These are phyloP conservation scores for Tetrao urogallus DNA, from an alignment of 2,113 vertebrate genomes.

Conservation along the genomic window DNA sequence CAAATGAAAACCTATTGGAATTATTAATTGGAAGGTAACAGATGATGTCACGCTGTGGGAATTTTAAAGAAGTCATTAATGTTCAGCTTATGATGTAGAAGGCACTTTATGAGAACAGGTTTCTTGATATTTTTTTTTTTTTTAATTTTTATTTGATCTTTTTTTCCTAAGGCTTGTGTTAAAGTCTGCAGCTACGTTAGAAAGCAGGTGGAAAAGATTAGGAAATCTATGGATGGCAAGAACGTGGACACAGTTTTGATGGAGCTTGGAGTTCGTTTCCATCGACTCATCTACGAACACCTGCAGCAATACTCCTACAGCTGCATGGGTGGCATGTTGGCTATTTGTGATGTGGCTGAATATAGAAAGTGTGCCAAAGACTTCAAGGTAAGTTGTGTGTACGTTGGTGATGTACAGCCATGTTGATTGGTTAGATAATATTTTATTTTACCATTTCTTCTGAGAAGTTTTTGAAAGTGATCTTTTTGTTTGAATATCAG, in stretches of 20 bases:
- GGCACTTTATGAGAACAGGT: neutral
- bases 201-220: slow-evolving; percentile 95
- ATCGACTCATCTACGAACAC: slow-evolving; percentile 96
- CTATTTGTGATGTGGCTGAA: slow-evolving; percentile 98
- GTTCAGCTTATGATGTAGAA: neutral
- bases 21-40: neutral
- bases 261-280: slow-evolving; percentile 96
- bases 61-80: neutral
- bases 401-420: neutral
- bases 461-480: neutral
- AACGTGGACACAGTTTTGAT: slow-evolving; percentile 97
- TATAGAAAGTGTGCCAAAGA: slow-evolving; percentile 98
- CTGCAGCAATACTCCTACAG: slow-evolving; percentile 98
- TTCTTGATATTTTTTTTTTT: neutral
- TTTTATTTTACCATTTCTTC: neutral
- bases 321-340: slow-evolving; percentile 98
- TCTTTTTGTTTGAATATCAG: neutral
- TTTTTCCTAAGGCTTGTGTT: slow-evolving; percentile 87
- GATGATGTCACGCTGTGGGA: neutral
- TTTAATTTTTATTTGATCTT: too few species aligned
- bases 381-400: slow-evolving; percentile 81
- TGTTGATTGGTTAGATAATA: neutral
- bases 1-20: neutral
- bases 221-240: slow-evolving; percentile 98
- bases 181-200: slow-evolving; percentile 95